A percentile compares a stretch with the other conserved stretches of the same genome.
Evolutionary conservation across 2,888 invertebrate species (phyloP).

Genomic region (Prosopocoilus inquinatus): DNA sequence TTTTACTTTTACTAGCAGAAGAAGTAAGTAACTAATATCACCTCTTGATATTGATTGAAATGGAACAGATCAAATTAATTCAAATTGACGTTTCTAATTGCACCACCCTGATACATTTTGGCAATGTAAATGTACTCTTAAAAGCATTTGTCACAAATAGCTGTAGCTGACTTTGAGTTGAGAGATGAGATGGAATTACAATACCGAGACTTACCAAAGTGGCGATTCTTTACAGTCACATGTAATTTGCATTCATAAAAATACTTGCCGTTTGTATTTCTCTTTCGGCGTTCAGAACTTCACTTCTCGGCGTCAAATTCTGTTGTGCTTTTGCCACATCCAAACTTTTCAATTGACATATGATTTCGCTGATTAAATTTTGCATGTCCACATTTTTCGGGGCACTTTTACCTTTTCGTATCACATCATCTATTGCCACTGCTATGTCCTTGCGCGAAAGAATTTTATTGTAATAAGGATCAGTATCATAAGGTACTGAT

Average conservation of each 20-base stretch:
- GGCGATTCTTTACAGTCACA: neutral
- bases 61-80: no score
- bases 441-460: slow-evolving; percentile 49
- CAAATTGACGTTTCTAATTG: no score
- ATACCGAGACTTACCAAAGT: no score
- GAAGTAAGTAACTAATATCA: no score
- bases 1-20: no score
- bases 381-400: slow-evolving; percentile 51
- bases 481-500: slow-evolving; percentile 56
- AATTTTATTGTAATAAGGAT: slow-evolving; percentile 56
- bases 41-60: no score
- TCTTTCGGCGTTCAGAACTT: slow-evolving; percentile 48
- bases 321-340: slow-evolving; percentile 31
- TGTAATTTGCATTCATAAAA: neutral
- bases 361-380: slow-evolving; percentile 45
- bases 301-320: slow-evolving; percentile 57
- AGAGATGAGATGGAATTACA: no score
- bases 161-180: no score
- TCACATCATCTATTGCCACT: slow-evolving; percentile 34
- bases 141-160: no score
- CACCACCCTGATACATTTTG: no score
- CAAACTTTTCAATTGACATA: slow-evolving; percentile 44
- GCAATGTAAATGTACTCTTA: no score
- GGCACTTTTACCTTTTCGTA: slow-evolving; percentile 32
- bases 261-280: slow-evolving; percentile 60